Conservation (phyloP, 2,113 vertebrate species). For the Syngnathoides biaculeatus region DNA sequence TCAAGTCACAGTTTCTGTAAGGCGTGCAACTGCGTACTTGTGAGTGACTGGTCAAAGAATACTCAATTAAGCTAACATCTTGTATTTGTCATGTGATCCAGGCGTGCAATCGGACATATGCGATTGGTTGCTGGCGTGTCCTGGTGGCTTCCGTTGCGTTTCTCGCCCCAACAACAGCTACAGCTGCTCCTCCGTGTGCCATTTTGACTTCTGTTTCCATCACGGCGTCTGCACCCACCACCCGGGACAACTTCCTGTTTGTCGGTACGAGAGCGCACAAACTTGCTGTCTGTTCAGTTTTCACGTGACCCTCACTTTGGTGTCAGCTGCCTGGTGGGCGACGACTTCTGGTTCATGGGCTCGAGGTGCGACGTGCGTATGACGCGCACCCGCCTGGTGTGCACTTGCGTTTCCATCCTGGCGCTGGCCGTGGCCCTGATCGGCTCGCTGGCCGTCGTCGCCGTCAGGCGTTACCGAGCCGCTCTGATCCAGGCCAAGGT, state of each 20-base stretch:
- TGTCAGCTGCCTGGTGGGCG: constrained; percentile 79
- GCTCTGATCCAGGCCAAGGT: constrained; percentile 82
- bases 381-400: constrained; percentile 76
- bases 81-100: constrained; percentile 29
- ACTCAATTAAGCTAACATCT: neutral
- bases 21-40: neutral
- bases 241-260: constrained; percentile 68
- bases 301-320: neutral
- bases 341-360: constrained; percentile 87
- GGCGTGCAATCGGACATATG: constrained; percentile 72
- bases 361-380: constrained; percentile 78
- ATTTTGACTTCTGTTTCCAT: constrained; percentile 77
- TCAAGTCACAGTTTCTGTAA: neutral
- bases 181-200: constrained; percentile 81
- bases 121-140: constrained; percentile 73
- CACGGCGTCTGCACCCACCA: constrained; percentile 82
- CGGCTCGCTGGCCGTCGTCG: constrained; percentile 60
- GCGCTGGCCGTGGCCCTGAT: constrained; percentile 68
- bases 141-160: constrained; percentile 71
- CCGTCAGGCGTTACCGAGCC: constrained; percentile 75
- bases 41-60: neutral
- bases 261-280: constrained; percentile 64
- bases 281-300: neutral
- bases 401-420: constrained; percentile 71
- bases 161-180: constrained; percentile 40